Percentiles rank a stretch among this genome's conserved stretches.
phyloP scores from a whole-genome alignment of 2,797 vertebrate species.

The Mormyrops boulengeri region DNA sequence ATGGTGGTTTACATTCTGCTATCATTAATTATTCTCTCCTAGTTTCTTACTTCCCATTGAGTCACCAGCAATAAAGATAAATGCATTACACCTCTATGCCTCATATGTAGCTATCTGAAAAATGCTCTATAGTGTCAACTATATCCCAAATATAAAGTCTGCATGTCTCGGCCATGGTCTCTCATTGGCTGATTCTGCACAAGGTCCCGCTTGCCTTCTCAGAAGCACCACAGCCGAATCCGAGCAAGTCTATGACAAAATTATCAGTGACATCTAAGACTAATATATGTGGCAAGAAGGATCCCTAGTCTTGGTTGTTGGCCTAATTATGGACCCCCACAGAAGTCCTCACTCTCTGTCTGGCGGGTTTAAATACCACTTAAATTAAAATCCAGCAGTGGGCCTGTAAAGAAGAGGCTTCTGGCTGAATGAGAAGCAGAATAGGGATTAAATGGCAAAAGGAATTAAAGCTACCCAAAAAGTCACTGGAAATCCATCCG shows the following conservation, averaged over 20 bases:
- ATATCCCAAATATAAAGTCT: background rate
- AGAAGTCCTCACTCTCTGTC: background rate
- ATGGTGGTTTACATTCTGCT: background rate
- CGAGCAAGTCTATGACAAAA: background rate
- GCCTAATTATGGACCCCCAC: background rate
- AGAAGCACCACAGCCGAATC: background rate
- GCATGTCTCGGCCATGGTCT: background rate
- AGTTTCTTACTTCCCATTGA: background rate
- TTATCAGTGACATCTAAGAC: background rate
- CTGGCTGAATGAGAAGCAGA: background rate
- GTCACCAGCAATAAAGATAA: background rate
- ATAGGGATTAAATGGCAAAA: background rate
- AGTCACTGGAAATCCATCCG: background rate
- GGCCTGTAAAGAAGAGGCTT: background rate
- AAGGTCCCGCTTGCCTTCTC: background rate
- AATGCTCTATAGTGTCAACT: background rate
- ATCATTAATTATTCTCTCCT: background rate
- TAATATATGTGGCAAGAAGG: background rate
- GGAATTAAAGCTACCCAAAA: background rate
- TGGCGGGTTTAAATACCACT: background rate
- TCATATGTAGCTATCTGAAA: background rate
- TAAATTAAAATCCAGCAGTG: background rate
- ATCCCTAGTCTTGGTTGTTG: background rate
- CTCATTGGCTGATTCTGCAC: background rate
- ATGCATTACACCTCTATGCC: background rate